Base-by-base conservation (phyloP, 1,140 invertebrate species). In the Diachasma alloeum region DNA sequence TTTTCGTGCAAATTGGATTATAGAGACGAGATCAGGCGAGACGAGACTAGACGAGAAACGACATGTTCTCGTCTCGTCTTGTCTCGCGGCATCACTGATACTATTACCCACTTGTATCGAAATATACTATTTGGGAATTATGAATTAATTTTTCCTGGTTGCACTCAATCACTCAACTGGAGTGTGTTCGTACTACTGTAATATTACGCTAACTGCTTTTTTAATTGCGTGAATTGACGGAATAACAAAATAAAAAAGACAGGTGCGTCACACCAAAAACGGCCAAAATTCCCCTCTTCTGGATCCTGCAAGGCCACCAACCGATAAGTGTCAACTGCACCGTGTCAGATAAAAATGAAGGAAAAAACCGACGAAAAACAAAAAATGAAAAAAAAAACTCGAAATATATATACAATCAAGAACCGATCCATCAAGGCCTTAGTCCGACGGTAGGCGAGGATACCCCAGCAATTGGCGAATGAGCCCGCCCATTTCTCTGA, bases 251-350 rank as follows among this genome's bases (percentile, higher is more conserved):
- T 76, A 70, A 44, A 67, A 73, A 63, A 69, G 72, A 77, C 66
- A 76, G 72, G 77, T 70, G 69, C 56, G 9, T 46, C 70, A 53
- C 26, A 39, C 77, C 81, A 81, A 82, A 83, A 83, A 82, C 82
- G 83, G 48, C 48, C 83, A 83, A 79, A 78, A 78, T 31, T 31
- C 31, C 31, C 31, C 77, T 81, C 80, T 77, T 77, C 81, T 81
- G 75, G 31, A 31, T 31, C 78, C 8, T 19, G 48, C 48, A 56
- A 31, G 19, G 59, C 46, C 76, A 76, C 74, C 79, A 66, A 68
- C 78, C 86, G 86, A 88, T 88, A 89, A 88, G 86, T 88, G 88
- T 89, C 88, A 89, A 89, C 88, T 88, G 86, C 87, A 88, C 75
- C 84, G 83, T 83, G 85, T 81, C 81, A 89, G 88, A 89, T 89